These are phyloP conservation scores for Catostomus latipinnis DNA, from an alignment of 2,797 vertebrate species.

Conservation along the genomic window DNA sequence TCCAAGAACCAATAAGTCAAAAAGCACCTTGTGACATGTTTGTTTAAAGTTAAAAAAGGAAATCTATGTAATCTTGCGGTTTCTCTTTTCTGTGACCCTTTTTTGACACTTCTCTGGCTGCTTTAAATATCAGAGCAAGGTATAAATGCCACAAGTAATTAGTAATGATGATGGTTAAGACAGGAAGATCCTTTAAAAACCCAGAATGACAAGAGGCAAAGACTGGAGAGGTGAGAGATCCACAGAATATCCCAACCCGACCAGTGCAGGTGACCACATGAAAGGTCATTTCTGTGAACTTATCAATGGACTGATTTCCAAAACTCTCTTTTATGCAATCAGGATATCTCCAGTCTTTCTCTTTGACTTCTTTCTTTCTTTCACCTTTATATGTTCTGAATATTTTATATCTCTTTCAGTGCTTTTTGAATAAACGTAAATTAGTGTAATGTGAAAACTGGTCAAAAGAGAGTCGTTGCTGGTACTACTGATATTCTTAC, in stretches of 20 bases:
- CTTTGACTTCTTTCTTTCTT: not conserved
- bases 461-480: not conserved
- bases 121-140: conserved; percentile 67
- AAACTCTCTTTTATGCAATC: conserved; percentile 21
- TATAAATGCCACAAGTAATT: conserved; percentile 66
- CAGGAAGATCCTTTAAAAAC: conserved; percentile 45
- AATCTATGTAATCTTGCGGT: conserved; percentile 55
- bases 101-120: conserved; percentile 49
- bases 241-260: not conserved
- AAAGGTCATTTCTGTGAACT: conserved; percentile 44
- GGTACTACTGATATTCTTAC: conserved; percentile 73
- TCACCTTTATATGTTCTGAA: not conserved
- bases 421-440: not conserved
- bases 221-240: conserved; percentile 23
- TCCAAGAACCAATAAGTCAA: not conserved
- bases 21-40: conserved; percentile 6
- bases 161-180: conserved; percentile 55
- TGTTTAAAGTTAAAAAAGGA: conserved; percentile 9
- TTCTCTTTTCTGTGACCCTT: conserved; percentile 52
- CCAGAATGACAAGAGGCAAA: conserved; percentile 38
- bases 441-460: not conserved
- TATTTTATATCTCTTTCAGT: not conserved
- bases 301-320: conserved; percentile 29
- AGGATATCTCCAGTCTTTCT: conserved; percentile 1
- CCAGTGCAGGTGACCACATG: not conserved